Base-by-base conservation (phyloP, 2,797 vertebrate genomes). In the Ficedula albicollis region DNA sequence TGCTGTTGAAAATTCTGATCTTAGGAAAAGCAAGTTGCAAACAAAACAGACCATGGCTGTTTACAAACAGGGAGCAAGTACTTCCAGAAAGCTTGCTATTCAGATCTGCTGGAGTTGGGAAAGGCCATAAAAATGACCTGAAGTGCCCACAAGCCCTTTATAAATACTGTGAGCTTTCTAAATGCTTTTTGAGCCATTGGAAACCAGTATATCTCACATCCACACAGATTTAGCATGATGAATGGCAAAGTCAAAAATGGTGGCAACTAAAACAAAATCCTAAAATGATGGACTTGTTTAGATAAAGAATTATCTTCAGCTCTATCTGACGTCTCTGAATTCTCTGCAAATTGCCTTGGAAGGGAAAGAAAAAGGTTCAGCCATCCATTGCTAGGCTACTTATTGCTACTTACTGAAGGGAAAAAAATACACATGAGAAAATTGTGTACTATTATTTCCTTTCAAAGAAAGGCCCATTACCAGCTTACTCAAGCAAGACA, bases 201-300 rank as follows among this genome's bases (percentile, higher is more conserved):
- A 95, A 95, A 93, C 30, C 46, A 67, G 58, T 77, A 9, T 34
- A 44, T 75, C 76, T 92, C 48, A 49, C 23, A 74, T 41, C 62
- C 46, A 67, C 79, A 43, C 22, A 69, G 64, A 86, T 95, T 89
- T 70, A 84, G 16, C 0, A 0, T 51, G 73, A 73, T 84, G 43
- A 88, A 93, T 66, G 86, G 51, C 64, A 77, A 91, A 93, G 76
- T 84, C 93, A 96, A 73, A 93, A 92, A 73, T 4, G 11, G 75
- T 70, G 52, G 17, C 87, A 95, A 96, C 91, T 96, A 84, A 93
- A 87, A 97, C 87, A 80, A 91, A 56, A 60, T 51, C 55, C 88
- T 95, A 88, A 92, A 89, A 83, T 87, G 54, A 94, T 22, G 80
- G 78, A 43, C 13, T 34, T 75, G 44, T 93, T 94, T 92, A 90